A percentile compares a stretch with the other conserved stretches of the same genome.
Conservation (phyloP, 2,113 vertebrate genomes). For the Oryzias javanicus region DNA sequence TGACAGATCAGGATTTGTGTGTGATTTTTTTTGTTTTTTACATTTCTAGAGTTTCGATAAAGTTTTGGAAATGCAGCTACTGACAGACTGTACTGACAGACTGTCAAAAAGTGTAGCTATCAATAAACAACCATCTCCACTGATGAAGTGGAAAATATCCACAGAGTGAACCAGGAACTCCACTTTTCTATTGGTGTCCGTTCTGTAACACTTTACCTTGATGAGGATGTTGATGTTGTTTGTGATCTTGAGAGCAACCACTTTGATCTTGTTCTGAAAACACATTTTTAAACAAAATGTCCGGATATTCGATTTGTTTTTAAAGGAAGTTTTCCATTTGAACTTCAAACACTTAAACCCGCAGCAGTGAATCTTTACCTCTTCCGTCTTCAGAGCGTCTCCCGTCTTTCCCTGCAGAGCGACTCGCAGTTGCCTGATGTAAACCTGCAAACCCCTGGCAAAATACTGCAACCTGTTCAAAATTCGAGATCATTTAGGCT, state of each 20-base stretch:
- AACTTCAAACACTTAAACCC: too few relatives aligned
- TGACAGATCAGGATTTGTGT: too few relatives aligned
- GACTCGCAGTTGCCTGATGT: constrained; percentile 93
- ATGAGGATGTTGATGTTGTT: constrained; percentile 99
- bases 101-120: too few relatives aligned
- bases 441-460: constrained; percentile 94
- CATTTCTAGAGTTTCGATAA: too few relatives aligned
- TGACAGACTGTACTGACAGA: too few relatives aligned
- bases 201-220: constrained; percentile 78
- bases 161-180: too few relatives aligned
- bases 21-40: too few relatives aligned
- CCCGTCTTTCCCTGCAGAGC: constrained; percentile 97
- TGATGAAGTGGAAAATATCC: too few relatives aligned
- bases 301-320: background rate
- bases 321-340: too few relatives aligned
- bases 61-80: too few relatives aligned
- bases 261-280: constrained; percentile 97
- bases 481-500: background rate
- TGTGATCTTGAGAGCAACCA: constrained; percentile 98
- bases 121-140: too few relatives aligned
- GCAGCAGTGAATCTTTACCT: constrained; percentile 73
- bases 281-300: background rate
- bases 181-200: background rate
- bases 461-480: constrained; percentile 91
- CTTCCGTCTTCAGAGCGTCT: constrained; percentile 97